Evolutionary conservation across 1,140 invertebrate species (phyloP), one percentile per base, ranked within the genome.

Genomic region (Drosophila bocqueti): DNA sequence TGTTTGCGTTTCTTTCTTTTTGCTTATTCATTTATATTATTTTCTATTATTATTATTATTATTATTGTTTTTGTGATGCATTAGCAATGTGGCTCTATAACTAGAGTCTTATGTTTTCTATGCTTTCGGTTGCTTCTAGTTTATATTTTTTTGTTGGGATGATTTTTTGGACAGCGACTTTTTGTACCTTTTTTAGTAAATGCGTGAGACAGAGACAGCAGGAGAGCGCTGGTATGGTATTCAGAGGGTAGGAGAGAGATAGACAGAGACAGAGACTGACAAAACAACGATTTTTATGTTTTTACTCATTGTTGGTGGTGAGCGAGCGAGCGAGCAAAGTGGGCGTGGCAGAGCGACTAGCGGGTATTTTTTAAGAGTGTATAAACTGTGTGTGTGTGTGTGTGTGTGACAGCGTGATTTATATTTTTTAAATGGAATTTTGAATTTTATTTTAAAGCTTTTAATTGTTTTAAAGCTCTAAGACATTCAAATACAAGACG

Each of bases 151-250:
- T 65, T 78, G 42, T 34, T 61, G 50, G 40, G 36, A 79, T 72
- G 76, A 65, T 63, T 84, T 60, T 36, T 81, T 58, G 83, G 76
- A 79, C 79, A 79, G 85, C 84, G 81, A 89, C 84, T 29, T 72
- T 59, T 78, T 83, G 68, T 11, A 87, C 84, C 64, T 84, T 89
- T 81, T 85, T 89, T 89, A 89, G 84, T 89, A 84, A 69, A 90
- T 89, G 85, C 81, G 83, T 78, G 74, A 69, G 64, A 77, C 55
- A 61, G 78, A 69, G 38, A 61, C 71, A 69, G 31, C 31, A 54
- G 75, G 31, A 69, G 42, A 64, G 43, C 61, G 50, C 65, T 77
- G 38, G 43, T 65, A 76, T 76, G 73, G 65, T 66, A 18, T 76
- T 76, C 36, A 71, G 47, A 61, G 50, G 68, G 36, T 61, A 40